Evolutionary conservation across 2,888 invertebrate species (phyloP).

Genomic region (Parascotia fuliginaria): DNA sequence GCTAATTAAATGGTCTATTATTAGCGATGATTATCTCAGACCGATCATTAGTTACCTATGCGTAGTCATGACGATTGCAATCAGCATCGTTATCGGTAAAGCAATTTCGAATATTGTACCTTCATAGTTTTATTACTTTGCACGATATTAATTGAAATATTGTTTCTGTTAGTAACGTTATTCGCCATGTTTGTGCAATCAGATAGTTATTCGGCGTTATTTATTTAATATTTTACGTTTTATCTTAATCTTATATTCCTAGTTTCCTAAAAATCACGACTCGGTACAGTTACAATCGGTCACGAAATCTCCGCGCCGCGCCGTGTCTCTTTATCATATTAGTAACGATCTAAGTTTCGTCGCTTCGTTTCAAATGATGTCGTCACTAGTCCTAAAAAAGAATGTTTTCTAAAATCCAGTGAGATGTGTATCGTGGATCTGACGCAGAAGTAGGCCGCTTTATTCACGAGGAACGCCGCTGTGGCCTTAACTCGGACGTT

Average conservation of each 20-base stretch:
- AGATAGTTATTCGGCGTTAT: conserved; percentile 2
- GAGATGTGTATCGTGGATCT: conserved; percentile 47
- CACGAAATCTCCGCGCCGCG: conserved; percentile 38
- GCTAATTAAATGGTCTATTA: conserved; percentile 14
- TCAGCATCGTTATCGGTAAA: conserved; percentile 30
- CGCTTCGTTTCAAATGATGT: conserved; percentile 13
- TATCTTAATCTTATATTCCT: conserved; percentile 36
- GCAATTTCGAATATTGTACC: conserved; percentile 22
- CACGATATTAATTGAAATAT: conserved; percentile 33
- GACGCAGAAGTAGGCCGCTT: conserved; percentile 60
- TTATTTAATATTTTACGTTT: conserved; percentile 43
- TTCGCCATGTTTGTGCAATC: not conserved
- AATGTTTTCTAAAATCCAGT: conserved; percentile 43
- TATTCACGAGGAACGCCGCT: conserved; percentile 73
- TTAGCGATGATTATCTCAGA: conserved; percentile 20
- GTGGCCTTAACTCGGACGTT: conserved; percentile 56
- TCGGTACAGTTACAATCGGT: conserved; percentile 37
- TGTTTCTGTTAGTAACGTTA: conserved; percentile 7
- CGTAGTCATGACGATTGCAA: conserved; percentile 30
- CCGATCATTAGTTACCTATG: conserved; percentile 27
- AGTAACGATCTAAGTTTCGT: conserved; percentile 26
- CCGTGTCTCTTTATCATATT: conserved; percentile 28
- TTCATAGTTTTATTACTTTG: conserved; percentile 25
- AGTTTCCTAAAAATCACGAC: conserved; percentile 45
- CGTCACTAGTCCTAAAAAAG: conserved; percentile 20